Conservation (phyloP, 2,113 vertebrate genomes). For the Pandion haliaetus region DNA sequence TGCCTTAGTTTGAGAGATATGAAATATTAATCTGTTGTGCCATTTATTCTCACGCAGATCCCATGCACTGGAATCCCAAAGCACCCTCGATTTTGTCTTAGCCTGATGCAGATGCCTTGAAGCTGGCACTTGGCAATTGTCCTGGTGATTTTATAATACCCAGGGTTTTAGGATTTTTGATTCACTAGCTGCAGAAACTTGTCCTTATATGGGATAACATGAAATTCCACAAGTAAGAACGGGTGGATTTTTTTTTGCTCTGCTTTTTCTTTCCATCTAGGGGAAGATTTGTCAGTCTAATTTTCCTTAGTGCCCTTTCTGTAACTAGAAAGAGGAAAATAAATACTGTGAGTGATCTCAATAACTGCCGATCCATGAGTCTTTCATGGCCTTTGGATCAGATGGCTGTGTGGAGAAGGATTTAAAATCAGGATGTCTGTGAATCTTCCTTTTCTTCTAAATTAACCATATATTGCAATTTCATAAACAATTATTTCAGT, state of each 20-base stretch:
- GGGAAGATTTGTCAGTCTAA: not conserved
- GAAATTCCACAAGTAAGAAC: not conserved
- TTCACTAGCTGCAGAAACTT: not conserved
- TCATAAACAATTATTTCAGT: constrained; percentile 31
- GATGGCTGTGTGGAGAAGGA: not conserved
- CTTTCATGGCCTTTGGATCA: not conserved
- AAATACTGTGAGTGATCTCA: not conserved
- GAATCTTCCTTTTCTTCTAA: constrained; percentile 2
- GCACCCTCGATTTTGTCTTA: not conserved
- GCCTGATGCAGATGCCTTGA: not conserved
- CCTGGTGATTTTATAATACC: not conserved
- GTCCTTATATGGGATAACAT: not conserved
- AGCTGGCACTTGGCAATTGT: not conserved
- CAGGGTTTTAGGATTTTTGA: not conserved
- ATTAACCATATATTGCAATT: not conserved
- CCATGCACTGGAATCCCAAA: not conserved
- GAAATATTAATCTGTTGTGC: not conserved
- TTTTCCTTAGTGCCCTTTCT: not conserved
- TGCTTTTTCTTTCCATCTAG: constrained; percentile 12
- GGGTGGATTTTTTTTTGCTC: not conserved
- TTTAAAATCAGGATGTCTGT: not conserved
- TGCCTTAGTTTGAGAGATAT: not conserved
- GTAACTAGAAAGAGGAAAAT: not conserved
- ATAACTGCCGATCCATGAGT: not conserved
- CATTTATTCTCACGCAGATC: not conserved